Evolutionary conservation across 2,113 vertebrate species (phyloP), one percentile per base, ranked within the genome.

Genomic region (Pseudorasbora parva): DNA sequence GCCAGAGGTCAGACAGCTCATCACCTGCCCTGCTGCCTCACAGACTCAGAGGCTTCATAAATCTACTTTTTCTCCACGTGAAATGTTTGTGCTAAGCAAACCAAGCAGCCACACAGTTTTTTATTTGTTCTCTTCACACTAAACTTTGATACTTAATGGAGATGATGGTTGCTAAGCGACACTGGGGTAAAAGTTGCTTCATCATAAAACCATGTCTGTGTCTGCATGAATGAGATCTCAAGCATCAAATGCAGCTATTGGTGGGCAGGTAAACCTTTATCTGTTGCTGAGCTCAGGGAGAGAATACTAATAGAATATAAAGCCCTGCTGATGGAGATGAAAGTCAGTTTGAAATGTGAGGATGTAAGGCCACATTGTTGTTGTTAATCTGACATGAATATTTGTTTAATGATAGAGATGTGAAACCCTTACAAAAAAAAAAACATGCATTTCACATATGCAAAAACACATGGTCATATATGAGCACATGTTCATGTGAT

Each of bases 91-190:
- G 56, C 57, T 30, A 6, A 30, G 12, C 77, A 79, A 62, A 11
- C 56, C 56, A 25, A 60, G 23, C 3, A 51, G 0, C 72, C 21
- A 30, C 7, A 41, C 11, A 1, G 7, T 47, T 37, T 30, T 64
- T 21, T 45, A 19, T 74, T 62, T 81, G 66, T 73, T 49, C 23
- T 84, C 12, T 17, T 49, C 4, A 23, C 3, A 76, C 33, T 69
- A 80, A 81, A 78, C 82, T 83, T 68, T 30, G 54, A 49, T 83
- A 85, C 78, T 82, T 86, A 45, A 56, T 27, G 25, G 78, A 85
- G 37, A 73, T 56, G 54, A 41, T 57, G 68, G 85, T 90, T 86
- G 80, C 87, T 82, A 84, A 78, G 81, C 82, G 59, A 88, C 86
- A 75, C 64, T 23, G 43, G 49, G 82, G 68, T 73, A 82, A 82